Evolutionary conservation across 2,888 invertebrate species (phyloP).

Genomic region (Dendrolimus houi): DNA sequence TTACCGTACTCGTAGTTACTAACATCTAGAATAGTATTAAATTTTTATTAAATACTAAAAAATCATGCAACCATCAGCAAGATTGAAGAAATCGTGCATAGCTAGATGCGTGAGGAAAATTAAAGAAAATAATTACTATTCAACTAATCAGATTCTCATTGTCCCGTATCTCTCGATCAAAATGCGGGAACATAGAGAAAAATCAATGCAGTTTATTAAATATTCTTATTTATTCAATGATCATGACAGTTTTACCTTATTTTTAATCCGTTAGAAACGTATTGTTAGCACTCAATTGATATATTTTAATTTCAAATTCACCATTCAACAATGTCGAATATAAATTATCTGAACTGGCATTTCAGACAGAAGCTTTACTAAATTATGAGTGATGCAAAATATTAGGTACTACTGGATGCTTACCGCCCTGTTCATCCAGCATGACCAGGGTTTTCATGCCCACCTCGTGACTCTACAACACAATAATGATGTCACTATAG

Average conservation of each 20-base stretch:
- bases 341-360: constrained; percentile 66
- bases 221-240: constrained; percentile 52
- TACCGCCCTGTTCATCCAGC: constrained; percentile 99
- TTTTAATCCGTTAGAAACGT: constrained; percentile 61
- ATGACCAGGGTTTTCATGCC: constrained; percentile 99
- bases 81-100: constrained; percentile 70
- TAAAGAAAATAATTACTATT: constrained; percentile 54
- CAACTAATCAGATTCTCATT: constrained; percentile 45
- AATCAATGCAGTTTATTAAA: constrained; percentile 44
- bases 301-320: constrained; percentile 46
- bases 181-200: constrained; percentile 36
- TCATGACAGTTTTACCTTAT: constrained; percentile 62
- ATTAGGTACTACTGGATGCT: constrained; percentile 81
- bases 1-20: constrained; percentile 53
- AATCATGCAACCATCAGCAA: constrained; percentile 70
- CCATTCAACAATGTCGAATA: constrained; percentile 44
- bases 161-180: constrained; percentile 33
- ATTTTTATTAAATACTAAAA: constrained; percentile 48
- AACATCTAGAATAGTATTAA: constrained; percentile 59
- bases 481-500: constrained; percentile 78
- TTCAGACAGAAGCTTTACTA: constrained; percentile 71
- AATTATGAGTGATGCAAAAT: constrained; percentile 69
- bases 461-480: constrained; percentile 99
- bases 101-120: constrained; percentile 73
- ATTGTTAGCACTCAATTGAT: constrained; percentile 62